Percentiles rank a stretch among this genome's conserved stretches.
Evolutionary conservation across 2,113 vertebrate species (phyloP).

Genomic region (Falcunculus frontatus): DNA sequence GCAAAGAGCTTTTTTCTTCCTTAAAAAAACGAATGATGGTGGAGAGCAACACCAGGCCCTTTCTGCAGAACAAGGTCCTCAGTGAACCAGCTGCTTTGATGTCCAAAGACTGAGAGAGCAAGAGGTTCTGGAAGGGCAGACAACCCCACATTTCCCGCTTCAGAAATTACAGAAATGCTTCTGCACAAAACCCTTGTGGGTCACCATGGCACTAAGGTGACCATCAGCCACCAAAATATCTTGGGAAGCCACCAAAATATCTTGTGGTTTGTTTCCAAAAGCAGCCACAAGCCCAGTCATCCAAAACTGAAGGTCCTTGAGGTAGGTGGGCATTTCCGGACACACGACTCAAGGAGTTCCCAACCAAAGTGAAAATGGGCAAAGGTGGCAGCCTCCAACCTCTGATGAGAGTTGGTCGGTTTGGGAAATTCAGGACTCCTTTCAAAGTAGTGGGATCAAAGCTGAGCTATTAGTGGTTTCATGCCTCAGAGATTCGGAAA

Average conservation of each 20-base stretch:
- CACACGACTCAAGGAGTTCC: not conserved
- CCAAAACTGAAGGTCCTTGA: not conserved
- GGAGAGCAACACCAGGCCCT: not conserved
- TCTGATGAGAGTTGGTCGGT: not conserved
- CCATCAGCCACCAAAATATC: not conserved
- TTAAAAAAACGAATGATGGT: not conserved
- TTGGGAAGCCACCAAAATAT: not conserved
- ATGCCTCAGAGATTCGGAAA: not conserved
- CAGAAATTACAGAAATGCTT: not conserved
- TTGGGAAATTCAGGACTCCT: not conserved
- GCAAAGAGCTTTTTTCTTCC: not conserved
- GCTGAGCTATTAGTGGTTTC: not conserved
- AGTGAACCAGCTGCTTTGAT: not conserved
- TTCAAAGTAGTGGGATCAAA: not conserved
- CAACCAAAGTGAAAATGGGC: not conserved
- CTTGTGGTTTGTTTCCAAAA: not conserved
- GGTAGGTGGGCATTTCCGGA: not conserved
- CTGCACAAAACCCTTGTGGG: not conserved
- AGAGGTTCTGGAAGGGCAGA: not conserved
- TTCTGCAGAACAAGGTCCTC: not conserved
- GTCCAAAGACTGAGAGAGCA: not conserved
- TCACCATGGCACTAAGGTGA: not conserved
- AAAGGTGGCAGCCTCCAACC: rapidly evolving
- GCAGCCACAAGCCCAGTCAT: not conserved
- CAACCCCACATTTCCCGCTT: rapidly evolving